Evolutionary conservation across 2,888 invertebrate species (phyloP).

Genomic region (Agrotis puta): DNA sequence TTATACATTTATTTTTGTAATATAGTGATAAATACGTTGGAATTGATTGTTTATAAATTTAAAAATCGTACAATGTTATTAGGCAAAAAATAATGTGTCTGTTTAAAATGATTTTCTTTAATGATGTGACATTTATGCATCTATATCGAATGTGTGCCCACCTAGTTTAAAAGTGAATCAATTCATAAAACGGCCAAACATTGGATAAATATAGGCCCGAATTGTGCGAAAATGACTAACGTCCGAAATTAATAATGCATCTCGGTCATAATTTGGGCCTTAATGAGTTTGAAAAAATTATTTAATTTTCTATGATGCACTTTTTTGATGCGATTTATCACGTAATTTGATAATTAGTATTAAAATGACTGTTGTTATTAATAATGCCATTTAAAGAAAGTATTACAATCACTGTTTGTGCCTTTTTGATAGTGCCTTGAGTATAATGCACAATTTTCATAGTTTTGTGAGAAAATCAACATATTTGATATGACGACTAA

Average conservation of each 20-base stretch:
- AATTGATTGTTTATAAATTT: neutral
- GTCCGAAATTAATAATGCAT: no score
- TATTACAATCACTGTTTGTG: conserved; percentile 61
- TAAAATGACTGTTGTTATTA: conserved; percentile 25
- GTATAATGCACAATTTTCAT: conserved; percentile 39
- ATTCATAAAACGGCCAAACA: conserved; percentile 7
- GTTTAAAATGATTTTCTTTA: neutral
- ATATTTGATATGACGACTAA: conserved; percentile 13
- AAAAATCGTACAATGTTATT: conserved; percentile 4
- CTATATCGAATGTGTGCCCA: conserved; percentile 38
- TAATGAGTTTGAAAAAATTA: neutral
- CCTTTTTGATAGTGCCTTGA: conserved; percentile 52
- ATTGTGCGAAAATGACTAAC: neutral
- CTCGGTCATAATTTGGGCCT: no score
- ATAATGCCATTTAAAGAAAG: conserved; percentile 55
- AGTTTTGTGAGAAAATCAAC: conserved; percentile 10
- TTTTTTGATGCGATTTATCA: conserved; percentile 16
- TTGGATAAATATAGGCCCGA: neutral
- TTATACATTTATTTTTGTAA: conserved; percentile 16
- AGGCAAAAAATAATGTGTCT: no score
- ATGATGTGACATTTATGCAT: conserved; percentile 17
- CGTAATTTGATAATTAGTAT: conserved; percentile 5
- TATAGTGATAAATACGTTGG: neutral
- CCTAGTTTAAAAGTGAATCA: conserved; percentile 5
- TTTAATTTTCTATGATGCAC: conserved; percentile 13